Evolutionary conservation across 1,140 invertebrate species (phyloP).

Genomic region (Atta cephalotes): DNA sequence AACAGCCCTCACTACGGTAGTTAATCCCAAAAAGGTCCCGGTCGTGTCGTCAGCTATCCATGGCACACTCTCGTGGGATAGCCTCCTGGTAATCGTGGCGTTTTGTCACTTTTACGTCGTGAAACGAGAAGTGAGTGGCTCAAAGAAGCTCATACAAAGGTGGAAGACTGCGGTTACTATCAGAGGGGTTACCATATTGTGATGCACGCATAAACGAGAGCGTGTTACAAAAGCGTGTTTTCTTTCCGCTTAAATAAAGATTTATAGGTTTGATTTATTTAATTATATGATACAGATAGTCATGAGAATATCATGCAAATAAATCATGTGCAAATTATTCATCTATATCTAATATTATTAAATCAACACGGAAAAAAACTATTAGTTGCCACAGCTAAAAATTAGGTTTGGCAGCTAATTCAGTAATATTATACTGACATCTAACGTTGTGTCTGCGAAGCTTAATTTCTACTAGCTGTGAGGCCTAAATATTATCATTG

Average conservation of each 20-base stretch:
- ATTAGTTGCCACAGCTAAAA: no score
- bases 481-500: no score
- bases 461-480: no score
- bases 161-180: not conserved
- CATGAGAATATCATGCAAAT: not conserved
- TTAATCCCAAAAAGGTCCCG: slow-evolving; percentile 81
- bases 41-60: slow-evolving; percentile 76
- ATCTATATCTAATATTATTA: not conserved
- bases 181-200: slow-evolving; percentile 10
- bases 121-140: slow-evolving; percentile 61
- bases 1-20: slow-evolving; percentile 73
- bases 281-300: not conserved
- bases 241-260: not conserved
- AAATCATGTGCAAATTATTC: not conserved
- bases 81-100: slow-evolving; percentile 77
- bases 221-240: not conserved
- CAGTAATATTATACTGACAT: no score
- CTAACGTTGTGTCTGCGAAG: no score
- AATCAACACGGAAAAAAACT: not conserved
- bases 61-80: slow-evolving; percentile 67
- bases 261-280: not conserved
- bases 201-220: slow-evolving; percentile 8
- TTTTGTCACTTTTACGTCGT: slow-evolving; percentile 80
- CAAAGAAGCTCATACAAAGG: slow-evolving; percentile 30
- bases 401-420: no score